phyloP scores from a whole-genome alignment of 2,888 invertebrate species.

The Megamerina dolium region DNA sequence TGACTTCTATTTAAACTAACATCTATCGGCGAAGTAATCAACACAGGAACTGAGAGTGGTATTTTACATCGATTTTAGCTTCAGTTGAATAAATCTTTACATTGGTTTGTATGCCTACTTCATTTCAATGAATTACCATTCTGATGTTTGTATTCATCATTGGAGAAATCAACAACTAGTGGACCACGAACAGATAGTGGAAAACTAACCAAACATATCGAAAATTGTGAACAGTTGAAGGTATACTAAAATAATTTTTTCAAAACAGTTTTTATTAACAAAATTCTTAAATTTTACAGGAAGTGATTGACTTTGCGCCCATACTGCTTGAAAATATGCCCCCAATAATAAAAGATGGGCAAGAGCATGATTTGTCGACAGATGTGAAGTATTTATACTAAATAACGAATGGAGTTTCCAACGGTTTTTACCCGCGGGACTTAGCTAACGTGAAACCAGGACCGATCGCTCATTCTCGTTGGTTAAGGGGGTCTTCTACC shows the following conservation, averaged over 20 bases:
- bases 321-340: slow-evolving; percentile 7
- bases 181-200: slow-evolving; percentile 51
- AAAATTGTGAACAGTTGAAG: too few species aligned
- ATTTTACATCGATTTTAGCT: not conserved
- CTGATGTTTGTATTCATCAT: not conserved
- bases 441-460: slow-evolving; percentile 7
- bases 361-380: not conserved
- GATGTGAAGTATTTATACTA: slow-evolving; percentile 3
- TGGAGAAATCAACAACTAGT: not conserved
- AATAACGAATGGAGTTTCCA: slow-evolving; percentile 2
- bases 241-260: too few species aligned
- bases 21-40: not conserved
- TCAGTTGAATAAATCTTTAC: not conserved
- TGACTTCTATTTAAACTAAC: too few species aligned
- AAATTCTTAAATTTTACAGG: too few species aligned
- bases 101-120: too few species aligned
- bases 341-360: slow-evolving; percentile 3
- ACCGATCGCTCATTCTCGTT: slow-evolving; percentile 2
- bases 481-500: too few species aligned
- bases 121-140: too few species aligned
- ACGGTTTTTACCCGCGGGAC: not conserved
- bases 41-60: not conserved
- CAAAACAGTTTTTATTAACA: too few species aligned
- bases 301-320: slow-evolving; percentile 56
- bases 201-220: slow-evolving; percentile 42